Conservation (phyloP, 2,113 vertebrate genomes). For the Gasterosteus aculeatus region DNA sequence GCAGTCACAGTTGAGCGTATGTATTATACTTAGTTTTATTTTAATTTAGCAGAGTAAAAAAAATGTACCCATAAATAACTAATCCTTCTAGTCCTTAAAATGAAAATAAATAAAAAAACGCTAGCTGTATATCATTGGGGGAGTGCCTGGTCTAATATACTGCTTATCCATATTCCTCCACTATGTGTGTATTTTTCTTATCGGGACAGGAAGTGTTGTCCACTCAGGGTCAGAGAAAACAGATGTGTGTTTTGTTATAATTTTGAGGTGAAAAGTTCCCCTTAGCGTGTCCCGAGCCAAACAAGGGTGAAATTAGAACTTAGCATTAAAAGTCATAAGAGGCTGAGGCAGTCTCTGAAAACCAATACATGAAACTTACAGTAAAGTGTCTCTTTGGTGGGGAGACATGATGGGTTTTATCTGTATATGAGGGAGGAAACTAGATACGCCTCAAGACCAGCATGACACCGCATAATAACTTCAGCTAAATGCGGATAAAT, state of each 20-base stretch:
- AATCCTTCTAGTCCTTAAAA: background rate
- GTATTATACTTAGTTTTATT: background rate
- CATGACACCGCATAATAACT: background rate
- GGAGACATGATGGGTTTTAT: background rate
- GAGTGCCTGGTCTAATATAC: background rate
- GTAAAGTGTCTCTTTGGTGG: background rate
- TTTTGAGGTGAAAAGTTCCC: constrained; percentile 46
- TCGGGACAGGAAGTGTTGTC: constrained; percentile 63
- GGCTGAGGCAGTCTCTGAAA: background rate
- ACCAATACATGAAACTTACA: background rate
- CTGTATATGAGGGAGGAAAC: background rate
- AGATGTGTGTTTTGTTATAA: constrained; percentile 60
- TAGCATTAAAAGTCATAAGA: background rate
- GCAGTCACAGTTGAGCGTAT: background rate
- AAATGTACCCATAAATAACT: background rate
- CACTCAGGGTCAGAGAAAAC: constrained; percentile 53
- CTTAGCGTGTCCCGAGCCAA: constrained; percentile 27
- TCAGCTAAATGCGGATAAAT: background rate
- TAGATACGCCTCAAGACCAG: background rate
- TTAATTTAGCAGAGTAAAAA: background rate
- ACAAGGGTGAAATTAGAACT: constrained; percentile 11
- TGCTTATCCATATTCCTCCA: constrained; percentile 31
- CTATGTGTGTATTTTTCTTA: constrained; percentile 44
- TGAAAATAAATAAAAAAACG: background rate
- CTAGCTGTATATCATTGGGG: background rate